Evolutionary conservation across 2,888 invertebrate species (phyloP).

Genomic region (Drosophila ustulata): DNA sequence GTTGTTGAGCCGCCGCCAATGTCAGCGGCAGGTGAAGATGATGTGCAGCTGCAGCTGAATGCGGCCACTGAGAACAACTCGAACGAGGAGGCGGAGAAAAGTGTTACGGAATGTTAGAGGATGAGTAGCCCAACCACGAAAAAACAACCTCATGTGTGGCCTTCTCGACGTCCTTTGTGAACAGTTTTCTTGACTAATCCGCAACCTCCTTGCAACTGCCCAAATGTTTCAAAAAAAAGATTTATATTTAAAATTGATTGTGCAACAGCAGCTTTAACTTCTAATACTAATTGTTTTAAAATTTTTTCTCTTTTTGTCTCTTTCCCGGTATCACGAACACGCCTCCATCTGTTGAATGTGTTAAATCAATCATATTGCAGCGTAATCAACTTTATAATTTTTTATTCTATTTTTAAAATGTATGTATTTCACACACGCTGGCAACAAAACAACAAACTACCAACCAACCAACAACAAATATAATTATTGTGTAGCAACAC

Average conservation of each 20-base stretch:
- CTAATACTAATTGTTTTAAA: conserved; percentile 31
- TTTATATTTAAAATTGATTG: conserved; percentile 25
- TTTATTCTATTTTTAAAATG: conserved; percentile 75
- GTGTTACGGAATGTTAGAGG: conserved; percentile 73
- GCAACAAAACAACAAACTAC: conserved; percentile 44
- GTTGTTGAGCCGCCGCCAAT: conserved; percentile 71
- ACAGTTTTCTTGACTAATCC: conserved; percentile 20
- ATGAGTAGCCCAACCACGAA: conserved; percentile 64
- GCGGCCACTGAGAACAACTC: conserved; percentile 26
- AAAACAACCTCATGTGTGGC: conserved; percentile 37
- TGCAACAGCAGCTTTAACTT: background rate
- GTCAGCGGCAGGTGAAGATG: conserved; percentile 36
- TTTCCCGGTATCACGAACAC: conserved; percentile 60
- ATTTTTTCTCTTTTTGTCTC: conserved; percentile 61
- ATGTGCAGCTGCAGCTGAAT: conserved; percentile 35
- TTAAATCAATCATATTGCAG: conserved; percentile 65
- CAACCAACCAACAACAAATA: conserved; percentile 40
- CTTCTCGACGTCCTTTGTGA: conserved; percentile 24
- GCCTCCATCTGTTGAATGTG: conserved; percentile 34
- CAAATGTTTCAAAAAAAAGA: conserved; percentile 10
- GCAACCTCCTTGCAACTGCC: conserved; percentile 2
- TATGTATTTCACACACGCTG: conserved; percentile 76
- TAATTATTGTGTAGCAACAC: conserved; percentile 71
- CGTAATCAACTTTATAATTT: conserved; percentile 81
- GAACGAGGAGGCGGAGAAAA: conserved; percentile 23